Conservation (phyloP, 2,888 invertebrate species). For the Romanomermis culicivorax region DNA sequence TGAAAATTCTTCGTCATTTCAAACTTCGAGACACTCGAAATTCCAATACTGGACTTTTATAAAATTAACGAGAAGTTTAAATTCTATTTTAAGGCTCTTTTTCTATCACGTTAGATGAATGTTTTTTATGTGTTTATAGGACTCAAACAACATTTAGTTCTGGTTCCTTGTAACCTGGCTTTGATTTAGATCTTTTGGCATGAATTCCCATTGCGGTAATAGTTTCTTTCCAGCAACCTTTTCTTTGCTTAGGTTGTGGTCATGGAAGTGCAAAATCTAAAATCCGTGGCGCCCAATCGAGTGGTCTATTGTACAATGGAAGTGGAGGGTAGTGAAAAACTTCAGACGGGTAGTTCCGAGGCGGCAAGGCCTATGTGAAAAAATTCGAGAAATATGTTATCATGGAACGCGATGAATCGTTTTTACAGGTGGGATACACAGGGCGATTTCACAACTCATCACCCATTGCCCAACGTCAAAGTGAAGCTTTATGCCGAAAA, state of each 20-base stretch:
- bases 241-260: conserved; percentile 68
- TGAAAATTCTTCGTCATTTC: too few relatives aligned
- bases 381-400: neutral
- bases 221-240: too few relatives aligned
- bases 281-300: conserved; percentile 81
- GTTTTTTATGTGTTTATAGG: too few relatives aligned
- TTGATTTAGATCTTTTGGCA: too few relatives aligned
- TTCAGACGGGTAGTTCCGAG: conserved; percentile 97
- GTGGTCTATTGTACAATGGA: conserved; percentile 99
- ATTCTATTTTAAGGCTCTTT: too few relatives aligned
- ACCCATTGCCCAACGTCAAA: conserved; percentile 87
- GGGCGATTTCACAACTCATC: conserved; percentile 94
- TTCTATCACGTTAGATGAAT: too few relatives aligned
- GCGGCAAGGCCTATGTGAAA: conserved; percentile 62
- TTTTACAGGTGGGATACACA: conserved; percentile 88
- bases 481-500: conserved; percentile 93
- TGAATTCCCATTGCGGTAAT: too few relatives aligned
- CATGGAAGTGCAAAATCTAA: conserved; percentile 94
- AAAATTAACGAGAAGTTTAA: too few relatives aligned
- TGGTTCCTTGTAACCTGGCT: too few relatives aligned
- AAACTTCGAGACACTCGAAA: too few relatives aligned
- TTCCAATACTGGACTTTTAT: too few relatives aligned
- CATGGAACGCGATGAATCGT: neutral
- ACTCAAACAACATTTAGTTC: too few relatives aligned
- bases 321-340: conserved; percentile 91